Conservation (phyloP, 2,113 vertebrate species). For the Psephotus haematonotus region DNA sequence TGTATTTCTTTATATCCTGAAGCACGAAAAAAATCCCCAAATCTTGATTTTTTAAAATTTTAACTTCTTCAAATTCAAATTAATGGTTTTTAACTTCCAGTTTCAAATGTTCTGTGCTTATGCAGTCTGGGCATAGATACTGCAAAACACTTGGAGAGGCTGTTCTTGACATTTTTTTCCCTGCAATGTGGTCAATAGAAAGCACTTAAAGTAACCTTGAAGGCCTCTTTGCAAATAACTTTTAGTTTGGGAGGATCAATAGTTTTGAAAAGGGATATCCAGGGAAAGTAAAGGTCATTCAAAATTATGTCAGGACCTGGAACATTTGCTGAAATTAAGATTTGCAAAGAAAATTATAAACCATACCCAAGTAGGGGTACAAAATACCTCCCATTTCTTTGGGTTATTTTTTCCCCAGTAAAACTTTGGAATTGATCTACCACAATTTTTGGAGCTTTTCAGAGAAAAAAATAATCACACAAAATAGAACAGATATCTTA, state of each 20-base stretch:
- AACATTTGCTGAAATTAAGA: not conserved
- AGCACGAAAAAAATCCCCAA: not conserved
- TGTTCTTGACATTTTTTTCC: not conserved
- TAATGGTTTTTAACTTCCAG: not conserved
- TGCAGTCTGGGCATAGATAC: not conserved
- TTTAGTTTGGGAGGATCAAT: not conserved
- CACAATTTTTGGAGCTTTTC: not conserved
- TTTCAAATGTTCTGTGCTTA: not conserved
- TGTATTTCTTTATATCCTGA: not conserved
- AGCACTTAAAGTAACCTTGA: not conserved
- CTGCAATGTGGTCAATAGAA: not conserved
- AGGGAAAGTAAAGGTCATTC: not conserved
- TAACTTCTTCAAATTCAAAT: not conserved
- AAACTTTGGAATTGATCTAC: not conserved
- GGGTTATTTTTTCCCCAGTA: not conserved
- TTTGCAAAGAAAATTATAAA: not conserved
- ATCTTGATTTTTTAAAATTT: not conserved
- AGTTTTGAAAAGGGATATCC: not conserved
- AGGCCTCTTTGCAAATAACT: not conserved
- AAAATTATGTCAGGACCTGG: not conserved
- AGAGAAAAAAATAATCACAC: not conserved
- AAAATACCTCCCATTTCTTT: not conserved
- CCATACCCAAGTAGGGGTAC: fast-evolving
- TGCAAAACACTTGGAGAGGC: not conserved
- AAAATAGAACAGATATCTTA: not conserved